A percentile compares a stretch with the other conserved stretches of the same genome.
phyloP scores from a whole-genome alignment of 2,888 invertebrate species.

The Ceraclea dissimilis region DNA sequence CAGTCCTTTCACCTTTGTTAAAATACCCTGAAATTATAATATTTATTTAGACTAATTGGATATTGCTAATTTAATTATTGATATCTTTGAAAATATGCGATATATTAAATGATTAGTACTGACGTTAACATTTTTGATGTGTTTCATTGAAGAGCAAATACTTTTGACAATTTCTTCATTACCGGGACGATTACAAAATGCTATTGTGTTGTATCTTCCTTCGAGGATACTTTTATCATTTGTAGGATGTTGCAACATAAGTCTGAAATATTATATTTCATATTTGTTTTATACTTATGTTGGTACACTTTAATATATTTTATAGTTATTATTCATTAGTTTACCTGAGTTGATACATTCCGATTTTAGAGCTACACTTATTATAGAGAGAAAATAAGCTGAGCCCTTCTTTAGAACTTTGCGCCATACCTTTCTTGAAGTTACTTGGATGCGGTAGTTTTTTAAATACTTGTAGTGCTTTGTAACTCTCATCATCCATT shows the following conservation, averaged over 20 bases:
- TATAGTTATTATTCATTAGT: neutral
- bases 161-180: constrained; percentile 56
- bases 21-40: constrained; percentile 44
- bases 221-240: constrained; percentile 52
- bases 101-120: no score
- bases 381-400: constrained; percentile 66
- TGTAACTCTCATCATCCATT: constrained; percentile 64
- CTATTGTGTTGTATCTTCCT: constrained; percentile 61
- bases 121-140: constrained; percentile 57
- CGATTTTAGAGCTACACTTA: constrained; percentile 63
- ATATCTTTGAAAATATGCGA: neutral
- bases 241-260: constrained; percentile 64
- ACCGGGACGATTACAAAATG: constrained; percentile 55
- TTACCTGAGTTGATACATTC: constrained; percentile 57
- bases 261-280: constrained; percentile 36
- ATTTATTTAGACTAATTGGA: neutral
- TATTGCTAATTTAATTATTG: neutral
- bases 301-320: no score
- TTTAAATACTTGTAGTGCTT: constrained; percentile 71
- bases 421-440: constrained; percentile 57
- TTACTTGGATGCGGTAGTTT: constrained; percentile 64
- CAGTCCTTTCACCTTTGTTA: constrained; percentile 55
- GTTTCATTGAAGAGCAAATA: constrained; percentile 53
- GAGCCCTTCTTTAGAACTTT: constrained; percentile 57
- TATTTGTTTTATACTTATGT: neutral